A percentile compares a stretch with the other conserved stretches of the same genome.
Conservation (phyloP, 2,888 invertebrate genomes). For the Venusia cambrica region DNA sequence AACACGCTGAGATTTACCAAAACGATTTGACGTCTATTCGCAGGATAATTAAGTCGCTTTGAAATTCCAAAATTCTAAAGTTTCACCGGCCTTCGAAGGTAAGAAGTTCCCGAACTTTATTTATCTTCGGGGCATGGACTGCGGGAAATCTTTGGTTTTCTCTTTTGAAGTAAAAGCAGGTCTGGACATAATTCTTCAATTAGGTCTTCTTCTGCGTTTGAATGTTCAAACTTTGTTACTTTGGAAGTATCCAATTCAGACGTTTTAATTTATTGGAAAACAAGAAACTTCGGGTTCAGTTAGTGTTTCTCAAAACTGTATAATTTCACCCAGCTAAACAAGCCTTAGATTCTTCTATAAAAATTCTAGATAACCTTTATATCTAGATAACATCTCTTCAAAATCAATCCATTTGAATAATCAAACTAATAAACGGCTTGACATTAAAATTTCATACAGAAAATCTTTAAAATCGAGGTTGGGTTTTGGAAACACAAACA, state of each 20-base stretch:
- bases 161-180: constrained; percentile 33
- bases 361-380: too few relatives aligned
- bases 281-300: too few relatives aligned
- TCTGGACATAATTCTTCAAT: constrained; percentile 30
- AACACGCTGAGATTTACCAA: constrained; percentile 39
- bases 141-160: constrained; percentile 40
- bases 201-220: constrained; percentile 18
- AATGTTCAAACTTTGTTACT: constrained; percentile 10
- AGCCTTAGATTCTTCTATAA: too few relatives aligned
- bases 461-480: too few relatives aligned
- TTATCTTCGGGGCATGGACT: constrained; percentile 41
- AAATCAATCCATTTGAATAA: too few relatives aligned
- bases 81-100: constrained; percentile 33
- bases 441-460: too few relatives aligned
- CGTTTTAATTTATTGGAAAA: constrained; percentile 1
- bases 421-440: too few relatives aligned
- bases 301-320: too few relatives aligned
- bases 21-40: constrained; percentile 33
- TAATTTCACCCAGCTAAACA: too few relatives aligned
- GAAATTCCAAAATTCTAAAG: constrained; percentile 41
- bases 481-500: too few relatives aligned
- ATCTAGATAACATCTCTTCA: too few relatives aligned
- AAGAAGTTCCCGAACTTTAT: constrained; percentile 44
- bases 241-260: constrained; percentile 1
- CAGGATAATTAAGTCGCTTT: constrained; percentile 45